phyloP scores from a whole-genome alignment of 1,140 invertebrate genomes.

The Drosophila paulistorum region DNA sequence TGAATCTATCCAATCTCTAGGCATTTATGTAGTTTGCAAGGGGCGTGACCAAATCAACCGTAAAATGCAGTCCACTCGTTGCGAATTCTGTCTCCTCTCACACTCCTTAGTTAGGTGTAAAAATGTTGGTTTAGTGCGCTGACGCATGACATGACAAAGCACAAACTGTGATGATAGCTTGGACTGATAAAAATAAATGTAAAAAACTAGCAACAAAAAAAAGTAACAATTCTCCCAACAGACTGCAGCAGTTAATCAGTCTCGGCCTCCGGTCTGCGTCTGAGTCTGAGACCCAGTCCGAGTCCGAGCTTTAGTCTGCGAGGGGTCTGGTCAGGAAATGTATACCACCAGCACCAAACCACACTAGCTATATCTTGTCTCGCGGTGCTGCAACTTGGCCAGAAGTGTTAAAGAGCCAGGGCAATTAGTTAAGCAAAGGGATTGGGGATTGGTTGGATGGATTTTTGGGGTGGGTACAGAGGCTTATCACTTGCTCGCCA shows the following conservation, averaged over 20 bases:
- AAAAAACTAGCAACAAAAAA: neutral
- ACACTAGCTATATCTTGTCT: neutral
- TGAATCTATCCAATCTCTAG: conserved; percentile 4
- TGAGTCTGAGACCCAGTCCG: conserved; percentile 15
- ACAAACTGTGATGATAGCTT: conserved; percentile 49
- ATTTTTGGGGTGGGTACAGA: neutral
- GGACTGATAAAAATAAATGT: conserved; percentile 50
- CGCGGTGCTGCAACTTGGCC: conserved; percentile 27
- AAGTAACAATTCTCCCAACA: conserved; percentile 8
- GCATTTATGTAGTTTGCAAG: conserved; percentile 3
- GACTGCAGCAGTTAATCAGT: conserved; percentile 52
- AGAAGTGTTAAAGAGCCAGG: conserved; percentile 72
- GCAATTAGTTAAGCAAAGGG: conserved; percentile 60
- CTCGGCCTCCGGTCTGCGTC: conserved; percentile 9
- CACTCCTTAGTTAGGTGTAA: conserved; percentile 69
- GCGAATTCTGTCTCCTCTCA: conserved; percentile 5
- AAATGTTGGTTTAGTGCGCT: conserved; percentile 78
- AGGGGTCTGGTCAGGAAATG: conserved; percentile 44
- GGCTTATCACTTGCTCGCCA: conserved; percentile 71
- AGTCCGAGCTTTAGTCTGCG: conserved; percentile 22
- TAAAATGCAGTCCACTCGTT: conserved; percentile 58
- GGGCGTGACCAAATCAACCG: conserved; percentile 55
- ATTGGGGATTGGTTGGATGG: conserved; percentile 3
- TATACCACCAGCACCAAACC: conserved; percentile 28
- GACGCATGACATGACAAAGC: conserved; percentile 67